Conservation (phyloP, 1,140 invertebrate genomes). For the Habropoda laboriosa region DNA sequence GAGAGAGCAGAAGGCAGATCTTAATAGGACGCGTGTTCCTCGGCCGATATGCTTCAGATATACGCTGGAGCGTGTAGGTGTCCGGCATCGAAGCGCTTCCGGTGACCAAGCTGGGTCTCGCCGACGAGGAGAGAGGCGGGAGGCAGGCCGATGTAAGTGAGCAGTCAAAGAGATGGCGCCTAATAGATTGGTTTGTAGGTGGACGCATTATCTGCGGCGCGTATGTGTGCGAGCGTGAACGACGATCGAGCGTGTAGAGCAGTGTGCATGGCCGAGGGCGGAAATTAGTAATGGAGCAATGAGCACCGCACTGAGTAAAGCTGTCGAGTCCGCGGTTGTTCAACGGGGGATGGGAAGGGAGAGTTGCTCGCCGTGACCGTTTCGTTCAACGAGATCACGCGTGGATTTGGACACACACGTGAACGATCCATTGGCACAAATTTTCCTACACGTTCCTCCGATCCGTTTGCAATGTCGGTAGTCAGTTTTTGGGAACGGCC, state of each 20-base stretch:
- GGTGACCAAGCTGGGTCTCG: constrained; percentile 71
- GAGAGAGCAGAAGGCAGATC: not conserved
- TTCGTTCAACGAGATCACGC: constrained; percentile 62
- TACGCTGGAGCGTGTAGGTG: constrained; percentile 74
- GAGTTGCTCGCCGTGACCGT: constrained; percentile 56
- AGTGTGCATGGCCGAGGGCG: constrained; percentile 68
- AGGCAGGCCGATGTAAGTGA: constrained; percentile 77
- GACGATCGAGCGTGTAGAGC: constrained; percentile 27
- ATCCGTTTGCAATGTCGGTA: no score
- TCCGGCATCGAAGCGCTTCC: constrained; percentile 77
- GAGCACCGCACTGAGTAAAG: constrained; percentile 72
- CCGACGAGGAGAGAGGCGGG: constrained; percentile 35
- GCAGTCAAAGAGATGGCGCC: constrained; percentile 81
- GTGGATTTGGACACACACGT: constrained; percentile 36
- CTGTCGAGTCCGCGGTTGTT: constrained; percentile 51
- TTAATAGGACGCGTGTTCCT: constrained; percentile 8
- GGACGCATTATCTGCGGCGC: constrained; percentile 77
- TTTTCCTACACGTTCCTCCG: no score
- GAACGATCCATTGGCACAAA: not conserved
- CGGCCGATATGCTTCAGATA: constrained; percentile 47
- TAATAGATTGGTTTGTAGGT: constrained; percentile 82
- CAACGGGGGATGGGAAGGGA: constrained; percentile 7
- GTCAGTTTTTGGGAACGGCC: no score
- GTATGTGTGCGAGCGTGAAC: constrained; percentile 40
- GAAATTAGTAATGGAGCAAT: constrained; percentile 81